Percentiles rank a stretch among this genome's conserved stretches.
phyloP scores from a whole-genome alignment of 2,113 vertebrate genomes.

The Cavia aperea region DNA sequence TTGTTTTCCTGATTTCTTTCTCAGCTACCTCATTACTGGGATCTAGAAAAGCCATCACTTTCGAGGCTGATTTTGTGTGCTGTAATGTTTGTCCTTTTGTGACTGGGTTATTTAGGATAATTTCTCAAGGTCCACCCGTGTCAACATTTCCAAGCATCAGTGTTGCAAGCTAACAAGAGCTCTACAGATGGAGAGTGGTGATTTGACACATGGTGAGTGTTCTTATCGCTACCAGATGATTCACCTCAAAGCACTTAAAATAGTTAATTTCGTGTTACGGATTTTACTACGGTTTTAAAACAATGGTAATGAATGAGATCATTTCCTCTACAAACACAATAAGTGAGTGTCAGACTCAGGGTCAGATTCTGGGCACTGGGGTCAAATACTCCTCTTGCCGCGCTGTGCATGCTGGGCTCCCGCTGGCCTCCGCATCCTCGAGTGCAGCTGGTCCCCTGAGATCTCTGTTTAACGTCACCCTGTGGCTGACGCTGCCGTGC shows the following conservation, averaged over 20 bases:
- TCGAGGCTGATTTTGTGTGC: background rate
- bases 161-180: background rate
- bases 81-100: background rate
- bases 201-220: background rate
- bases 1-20: background rate
- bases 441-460: background rate
- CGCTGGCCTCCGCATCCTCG: background rate
- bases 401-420: background rate
- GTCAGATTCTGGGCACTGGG: accelerated
- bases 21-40: background rate
- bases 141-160: background rate
- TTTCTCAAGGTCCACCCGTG: background rate
- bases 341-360: background rate
- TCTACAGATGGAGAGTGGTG: background rate
- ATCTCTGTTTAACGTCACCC: no score
- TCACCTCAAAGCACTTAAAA: background rate
- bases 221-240: no score
- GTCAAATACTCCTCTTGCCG: accelerated
- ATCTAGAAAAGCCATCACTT: background rate
- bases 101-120: background rate
- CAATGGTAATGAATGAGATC: background rate
- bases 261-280: background rate
- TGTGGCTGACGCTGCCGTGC: background rate
- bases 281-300: background rate
- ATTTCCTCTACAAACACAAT: background rate